phyloP scores from a whole-genome alignment of 2,113 vertebrate species.

The Thinocorus orbignyianus region DNA sequence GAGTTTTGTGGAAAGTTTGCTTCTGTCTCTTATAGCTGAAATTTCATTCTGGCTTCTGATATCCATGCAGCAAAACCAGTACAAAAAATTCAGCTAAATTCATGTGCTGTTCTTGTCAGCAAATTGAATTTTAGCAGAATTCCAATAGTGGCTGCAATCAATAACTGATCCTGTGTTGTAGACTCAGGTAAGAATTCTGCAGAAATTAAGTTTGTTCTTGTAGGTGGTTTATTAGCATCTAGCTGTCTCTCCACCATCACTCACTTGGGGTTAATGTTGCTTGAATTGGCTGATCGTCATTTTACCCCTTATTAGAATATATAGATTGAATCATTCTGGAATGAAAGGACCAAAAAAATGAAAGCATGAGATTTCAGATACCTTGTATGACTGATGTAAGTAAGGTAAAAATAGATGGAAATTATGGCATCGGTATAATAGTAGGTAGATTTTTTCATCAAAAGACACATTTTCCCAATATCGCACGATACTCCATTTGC shows the following conservation, averaged over 20 bases:
- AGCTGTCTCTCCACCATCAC: background rate
- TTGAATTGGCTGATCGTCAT: slow-evolving; percentile 1
- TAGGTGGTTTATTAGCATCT: background rate
- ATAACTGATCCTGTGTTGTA: background rate
- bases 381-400: background rate
- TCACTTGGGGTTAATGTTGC: background rate
- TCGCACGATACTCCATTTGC: background rate
- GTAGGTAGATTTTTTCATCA: background rate
- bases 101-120: background rate
- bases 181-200: background rate
- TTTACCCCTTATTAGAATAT: background rate
- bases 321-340: background rate
- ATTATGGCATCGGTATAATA: background rate
- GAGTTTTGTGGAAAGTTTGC: background rate
- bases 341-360: background rate
- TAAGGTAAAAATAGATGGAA: background rate
- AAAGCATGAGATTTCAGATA: background rate
- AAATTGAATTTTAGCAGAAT: background rate
- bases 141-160: background rate
- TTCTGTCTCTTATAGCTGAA: background rate
- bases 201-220: background rate
- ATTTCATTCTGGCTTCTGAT: background rate
- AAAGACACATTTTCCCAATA: background rate
- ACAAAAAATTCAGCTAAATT: background rate
- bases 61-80: background rate